Conservation (phyloP, 2,113 vertebrate species). For the Ascaphus truei region DNA sequence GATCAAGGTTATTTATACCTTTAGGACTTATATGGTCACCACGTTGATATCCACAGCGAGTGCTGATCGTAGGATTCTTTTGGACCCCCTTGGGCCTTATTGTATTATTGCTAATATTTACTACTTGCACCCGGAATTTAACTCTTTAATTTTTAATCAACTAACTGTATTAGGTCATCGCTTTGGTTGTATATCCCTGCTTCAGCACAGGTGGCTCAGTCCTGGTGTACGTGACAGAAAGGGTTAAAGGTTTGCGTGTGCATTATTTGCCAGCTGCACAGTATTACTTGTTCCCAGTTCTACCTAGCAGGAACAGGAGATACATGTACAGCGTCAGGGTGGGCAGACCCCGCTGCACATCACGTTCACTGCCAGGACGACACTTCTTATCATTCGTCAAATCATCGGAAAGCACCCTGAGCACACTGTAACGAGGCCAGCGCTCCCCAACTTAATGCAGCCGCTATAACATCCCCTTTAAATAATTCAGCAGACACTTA, state of each 20-base stretch:
- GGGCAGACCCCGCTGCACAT: background rate
- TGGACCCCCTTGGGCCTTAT: too few species aligned
- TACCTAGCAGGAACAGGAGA: background rate
- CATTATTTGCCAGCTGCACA: constrained; percentile 18
- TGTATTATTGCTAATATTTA: too few species aligned
- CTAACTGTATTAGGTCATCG: too few species aligned
- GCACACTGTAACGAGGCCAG: constrained; percentile 1
- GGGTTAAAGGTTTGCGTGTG: background rate
- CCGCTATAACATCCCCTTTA: background rate
- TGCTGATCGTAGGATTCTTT: too few species aligned
- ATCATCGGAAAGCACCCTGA: constrained; percentile 1
- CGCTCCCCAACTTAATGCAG: background rate
- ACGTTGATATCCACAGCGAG: too few species aligned
- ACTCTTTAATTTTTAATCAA: too few species aligned
- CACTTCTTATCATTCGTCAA: constrained; percentile 10
- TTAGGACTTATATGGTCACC: too few species aligned
- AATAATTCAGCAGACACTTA: constrained; percentile 26
- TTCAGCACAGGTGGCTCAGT: too few species aligned
- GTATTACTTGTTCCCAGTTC: constrained; percentile 3
- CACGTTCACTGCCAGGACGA: background rate
- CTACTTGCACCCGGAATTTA: too few species aligned
- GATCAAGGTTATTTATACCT: too few species aligned
- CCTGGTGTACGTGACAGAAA: constrained; percentile 5
- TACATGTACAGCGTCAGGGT: constrained; percentile 11
- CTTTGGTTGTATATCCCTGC: too few species aligned